Conservation (phyloP, 1,140 invertebrate species). For the Agrypnia vestita region DNA sequence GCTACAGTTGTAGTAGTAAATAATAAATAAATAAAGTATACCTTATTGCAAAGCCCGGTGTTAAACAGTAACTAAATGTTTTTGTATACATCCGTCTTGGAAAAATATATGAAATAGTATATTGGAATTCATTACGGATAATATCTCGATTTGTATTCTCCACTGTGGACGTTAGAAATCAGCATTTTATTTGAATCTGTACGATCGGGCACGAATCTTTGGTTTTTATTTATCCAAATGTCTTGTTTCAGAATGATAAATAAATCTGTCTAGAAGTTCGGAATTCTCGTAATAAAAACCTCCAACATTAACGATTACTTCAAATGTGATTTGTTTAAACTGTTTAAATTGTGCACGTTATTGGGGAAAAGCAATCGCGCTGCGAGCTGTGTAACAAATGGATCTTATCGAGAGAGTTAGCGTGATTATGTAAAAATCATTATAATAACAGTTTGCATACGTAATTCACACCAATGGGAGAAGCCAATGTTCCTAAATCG, state of each 20-base stretch:
- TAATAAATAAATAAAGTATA: no score
- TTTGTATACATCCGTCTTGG: no score
- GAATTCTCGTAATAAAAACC: conserved; percentile 11
- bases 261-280: background rate
- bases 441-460: conserved; percentile 54
- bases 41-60: no score
- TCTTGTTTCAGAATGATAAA: conserved; percentile 14
- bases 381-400: conserved; percentile 3
- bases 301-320: conserved; percentile 17
- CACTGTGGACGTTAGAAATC: background rate
- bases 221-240: conserved; percentile 9
- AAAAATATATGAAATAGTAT: no score
- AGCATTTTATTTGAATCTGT: conserved; percentile 1
- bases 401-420: conserved; percentile 26
- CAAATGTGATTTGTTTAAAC: background rate
- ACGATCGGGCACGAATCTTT: background rate
- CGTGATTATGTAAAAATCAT: conserved; percentile 53
- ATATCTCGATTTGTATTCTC: background rate
- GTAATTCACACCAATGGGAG: conserved; percentile 25
- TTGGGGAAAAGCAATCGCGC: background rate
- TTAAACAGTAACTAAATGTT: no score
- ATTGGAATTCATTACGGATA: background rate
- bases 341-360: background rate
- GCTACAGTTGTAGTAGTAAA: no score
- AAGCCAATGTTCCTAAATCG: background rate